Conservation (phyloP, 2,797 vertebrate genomes). For the Gallinago stenura region DNA sequence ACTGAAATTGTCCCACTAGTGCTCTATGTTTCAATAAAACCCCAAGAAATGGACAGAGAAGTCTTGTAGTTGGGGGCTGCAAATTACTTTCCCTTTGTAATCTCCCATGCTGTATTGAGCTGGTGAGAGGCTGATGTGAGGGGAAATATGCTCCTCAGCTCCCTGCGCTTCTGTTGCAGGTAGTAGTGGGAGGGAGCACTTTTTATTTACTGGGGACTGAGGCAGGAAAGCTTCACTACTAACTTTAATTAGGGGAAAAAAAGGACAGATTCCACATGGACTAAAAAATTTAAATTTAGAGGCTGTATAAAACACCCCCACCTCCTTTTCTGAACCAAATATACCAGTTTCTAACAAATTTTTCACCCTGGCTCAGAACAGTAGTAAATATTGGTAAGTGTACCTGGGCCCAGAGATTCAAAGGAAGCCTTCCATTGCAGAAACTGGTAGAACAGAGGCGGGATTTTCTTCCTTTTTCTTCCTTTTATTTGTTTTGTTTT, state of each 20-base stretch:
- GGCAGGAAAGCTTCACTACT: neutral
- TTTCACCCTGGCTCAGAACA: neutral
- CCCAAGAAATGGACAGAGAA: neutral
- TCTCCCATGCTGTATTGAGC: neutral
- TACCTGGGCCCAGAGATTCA: neutral
- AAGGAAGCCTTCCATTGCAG: neutral
- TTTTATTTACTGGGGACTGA: neutral
- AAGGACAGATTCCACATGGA: neutral
- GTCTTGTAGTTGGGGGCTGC: no score
- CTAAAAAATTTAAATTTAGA: neutral
- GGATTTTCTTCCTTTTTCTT: neutral
- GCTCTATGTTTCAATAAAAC: neutral
- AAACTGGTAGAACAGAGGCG: neutral
- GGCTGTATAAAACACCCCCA: neutral
- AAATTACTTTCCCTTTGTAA: neutral
- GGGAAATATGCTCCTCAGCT: neutral
- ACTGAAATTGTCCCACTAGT: neutral
- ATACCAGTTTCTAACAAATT: neutral
- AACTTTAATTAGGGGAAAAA: neutral
- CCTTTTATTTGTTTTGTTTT: neutral
- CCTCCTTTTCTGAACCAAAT: neutral
- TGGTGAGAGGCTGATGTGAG: neutral
- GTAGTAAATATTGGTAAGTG: neutral
- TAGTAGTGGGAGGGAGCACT: neutral
- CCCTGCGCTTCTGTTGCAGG: neutral